Evolutionary conservation across 2,113 vertebrate genomes (phyloP).

Genomic region (Microcebus jonahi): DNA sequence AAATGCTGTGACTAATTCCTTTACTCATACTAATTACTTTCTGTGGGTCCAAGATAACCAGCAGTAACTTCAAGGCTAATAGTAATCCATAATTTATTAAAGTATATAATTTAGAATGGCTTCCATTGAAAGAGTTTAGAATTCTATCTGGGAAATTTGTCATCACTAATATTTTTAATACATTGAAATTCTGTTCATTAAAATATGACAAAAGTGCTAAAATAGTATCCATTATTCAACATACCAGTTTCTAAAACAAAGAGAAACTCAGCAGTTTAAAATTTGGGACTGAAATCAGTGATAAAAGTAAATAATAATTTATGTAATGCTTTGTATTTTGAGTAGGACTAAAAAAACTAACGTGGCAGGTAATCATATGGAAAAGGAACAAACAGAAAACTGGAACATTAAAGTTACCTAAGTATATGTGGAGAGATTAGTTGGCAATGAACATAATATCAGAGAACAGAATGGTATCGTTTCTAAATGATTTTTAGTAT

Average conservation of each 20-base stretch:
- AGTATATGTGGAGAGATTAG: background rate
- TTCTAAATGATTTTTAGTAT: background rate
- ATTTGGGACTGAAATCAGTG: background rate
- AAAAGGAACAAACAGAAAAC: background rate
- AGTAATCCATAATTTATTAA: constrained; percentile 5
- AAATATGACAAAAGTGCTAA: background rate
- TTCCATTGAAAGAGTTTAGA: background rate
- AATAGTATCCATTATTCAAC: background rate
- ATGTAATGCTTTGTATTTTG: background rate
- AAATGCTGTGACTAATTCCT: background rate
- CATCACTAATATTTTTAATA: background rate
- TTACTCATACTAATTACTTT: background rate
- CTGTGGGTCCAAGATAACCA: background rate
- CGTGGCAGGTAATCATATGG: background rate
- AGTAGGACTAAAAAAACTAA: background rate
- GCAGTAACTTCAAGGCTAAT: background rate
- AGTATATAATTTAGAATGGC: background rate
- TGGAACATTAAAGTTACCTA: background rate
- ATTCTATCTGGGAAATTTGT: background rate
- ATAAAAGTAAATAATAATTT: background rate
- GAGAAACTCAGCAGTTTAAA: background rate
- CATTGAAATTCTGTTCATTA: background rate
- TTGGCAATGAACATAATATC: background rate
- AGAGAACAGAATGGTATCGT: background rate
- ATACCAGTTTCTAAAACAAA: background rate